Evolutionary conservation across 2,888 invertebrate genomes (phyloP), one percentile per base, ranked within the genome.

Genomic region (Thymelicus lineola): DNA sequence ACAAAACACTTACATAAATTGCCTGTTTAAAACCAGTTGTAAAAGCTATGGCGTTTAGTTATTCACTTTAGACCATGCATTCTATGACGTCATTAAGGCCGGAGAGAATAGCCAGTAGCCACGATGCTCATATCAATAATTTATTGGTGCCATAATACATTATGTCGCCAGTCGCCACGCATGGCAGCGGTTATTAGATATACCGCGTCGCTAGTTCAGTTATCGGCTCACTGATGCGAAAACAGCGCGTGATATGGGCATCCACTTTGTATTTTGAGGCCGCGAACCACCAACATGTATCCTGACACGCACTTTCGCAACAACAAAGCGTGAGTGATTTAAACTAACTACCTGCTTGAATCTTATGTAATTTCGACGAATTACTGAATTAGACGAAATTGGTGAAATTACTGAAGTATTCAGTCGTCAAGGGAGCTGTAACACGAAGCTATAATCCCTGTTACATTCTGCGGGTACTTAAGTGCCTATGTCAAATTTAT

Each of bases 171-270:
- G 84, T 84, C 81, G 86, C 84, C 83, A 83, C 81, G 83, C 81
- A 84, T 86, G 86, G 92, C 88, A 88, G 91, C 84, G 89, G 89
- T 88, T 89, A 89, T 90, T 88, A 87, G 84, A 87, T 86, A 88
- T 90, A 91, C 89, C 86, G 83, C 82, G 73, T 75, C 78, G 75
- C 78, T 80, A 86, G 88, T 85, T 86, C 83, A 82, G 84, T 89
- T 92, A 92, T 93, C 91, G 85, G 89, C 63, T 77, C 87, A 83
- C 76, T 86, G 90, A 87, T 86, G 90, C 87, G 89, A 84, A 79
- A 82, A 90, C 87, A 87, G 85, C 83, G 85, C 84, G 84, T 83
- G 88, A 89, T 90, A 90, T 82, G 85, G 79, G 80, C 81, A 84
- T 82, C 82, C 81, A 86, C 81, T 82, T 78, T 79, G 79, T 78